Base-by-base conservation (phyloP, 1,140 invertebrate species). In the Asobara japonica region DNA sequence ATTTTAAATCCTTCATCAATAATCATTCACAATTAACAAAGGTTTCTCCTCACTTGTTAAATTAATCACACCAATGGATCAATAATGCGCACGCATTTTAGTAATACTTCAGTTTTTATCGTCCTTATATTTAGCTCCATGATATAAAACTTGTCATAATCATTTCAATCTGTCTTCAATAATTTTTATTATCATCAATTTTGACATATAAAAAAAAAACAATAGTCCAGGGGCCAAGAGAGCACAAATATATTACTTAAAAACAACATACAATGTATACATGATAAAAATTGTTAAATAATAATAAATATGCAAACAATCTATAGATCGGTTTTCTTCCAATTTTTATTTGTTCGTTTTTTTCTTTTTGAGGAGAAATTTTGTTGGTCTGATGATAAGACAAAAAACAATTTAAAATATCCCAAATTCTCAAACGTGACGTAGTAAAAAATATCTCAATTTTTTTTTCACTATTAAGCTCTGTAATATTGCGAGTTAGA, bases 301-400 rank as follows among this genome's bases (percentile, higher is more conserved):
- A 45, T 45, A 45, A 45, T 45, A 45, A 45, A 45, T 45, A 45
- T 45, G n/a, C n/a, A 45, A 45, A 45, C n/a, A 45, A 45, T 45
- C 41, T n/a, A n/a, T n/a, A n/a, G 41, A 45, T 45, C 13, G 41
- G 41, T 16, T 45, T 45, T 45, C n/a, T 16, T 45, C 41, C 41
- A 45, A 45, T 45, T 16, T 45, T 45, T 45, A 4, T 45, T 7
- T 16, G n/a, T 45, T 16, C n/a, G 10, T 45, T 45, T 45, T 18
- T 45, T 7, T 16, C 18, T 45, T 16, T 41, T 41, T n/a, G 11
- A 41, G 36, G 41, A 38, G 41, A 45, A 18, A 7, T 45, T n/a
- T n/a, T n/a, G n/a, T n/a, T n/a, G n/a, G n/a, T n/a, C n/a, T n/a
- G n/a, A n/a, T n/a, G n/a, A n/a, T n/a, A n/a, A n/a, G 41, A 45